Conservation (phyloP, 2,113 vertebrate genomes). For the Coryphaenoides rupestris region DNA sequence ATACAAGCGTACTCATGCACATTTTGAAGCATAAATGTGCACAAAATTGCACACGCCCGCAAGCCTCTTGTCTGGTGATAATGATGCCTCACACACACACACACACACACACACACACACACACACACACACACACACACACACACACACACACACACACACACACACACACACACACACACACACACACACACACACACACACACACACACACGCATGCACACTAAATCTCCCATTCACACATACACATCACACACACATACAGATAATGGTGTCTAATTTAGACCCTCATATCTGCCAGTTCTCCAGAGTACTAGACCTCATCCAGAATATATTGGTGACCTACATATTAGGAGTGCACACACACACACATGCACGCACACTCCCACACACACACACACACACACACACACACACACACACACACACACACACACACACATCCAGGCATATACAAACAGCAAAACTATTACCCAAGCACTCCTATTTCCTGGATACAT, state of each 20-base stretch:
- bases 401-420: neutral
- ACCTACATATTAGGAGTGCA: conserved; percentile 63
- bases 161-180: conserved; percentile 2
- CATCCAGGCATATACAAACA: neutral
- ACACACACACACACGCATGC: conserved; percentile 10
- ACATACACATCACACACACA: conserved; percentile 12
- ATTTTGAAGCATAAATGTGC: conserved; percentile 29
- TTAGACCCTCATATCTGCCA: conserved; percentile 63
- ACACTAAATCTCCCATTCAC: conserved; percentile 7
- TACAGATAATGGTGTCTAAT: conserved; percentile 67
- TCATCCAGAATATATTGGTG: conserved; percentile 68
- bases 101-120: conserved; percentile 11
- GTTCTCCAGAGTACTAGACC: conserved; percentile 68
- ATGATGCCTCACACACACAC: conserved; percentile 16
- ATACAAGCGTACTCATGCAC: conserved; percentile 31
- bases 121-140: conserved; percentile 3
- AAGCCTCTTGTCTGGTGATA: conserved; percentile 48
- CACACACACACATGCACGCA: conserved; percentile 15
- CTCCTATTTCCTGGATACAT: conserved; percentile 11
- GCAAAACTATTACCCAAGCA: conserved; percentile 24
- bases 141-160: conserved; percentile 11
- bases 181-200: conserved; percentile 4
- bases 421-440: neutral
- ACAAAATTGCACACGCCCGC: conserved; percentile 34
- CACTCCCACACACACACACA: conserved; percentile 5